Evolutionary conservation across 1,140 invertebrate species (phyloP), one percentile per base, ranked within the genome.

Genomic region (Radopholus similis): DNA sequence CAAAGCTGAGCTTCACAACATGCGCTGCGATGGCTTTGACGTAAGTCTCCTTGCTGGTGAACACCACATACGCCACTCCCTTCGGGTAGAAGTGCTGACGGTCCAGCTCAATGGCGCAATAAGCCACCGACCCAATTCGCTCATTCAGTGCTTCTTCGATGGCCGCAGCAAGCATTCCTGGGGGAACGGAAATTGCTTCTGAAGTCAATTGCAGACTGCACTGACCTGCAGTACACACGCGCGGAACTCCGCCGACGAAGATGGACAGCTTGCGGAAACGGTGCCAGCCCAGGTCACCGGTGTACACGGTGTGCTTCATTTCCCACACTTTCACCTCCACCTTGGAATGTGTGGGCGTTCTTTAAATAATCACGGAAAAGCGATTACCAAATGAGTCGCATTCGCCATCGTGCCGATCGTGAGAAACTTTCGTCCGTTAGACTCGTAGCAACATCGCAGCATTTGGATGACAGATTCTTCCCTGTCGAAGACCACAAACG

Each of bases 281-380:
- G n/a, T 59, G 47, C 66, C 66, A 68, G 28, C 55, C 66, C 51
- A 42, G 30, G 9, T 54, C 23, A 0, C 64, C 66, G 9, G 47
- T 11, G 54, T 65, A 62, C 9, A 28, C 28, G 2, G 66, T 55
- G 35, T 68, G 37, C 9, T 37, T 69, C 28, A 68, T 51, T 32
- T 68, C 47, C 66, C 66, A 68, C 18, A 66, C 63, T 23, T 68
- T 68, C 9, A 68, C 38, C 37, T 68, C 66, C 26, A 68, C 66
- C 66, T 68, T 49, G 34, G 64, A 68, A 42, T 4, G 26, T 58
- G 23, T 58, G 21, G 2, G 26, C n/a, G 4, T 38, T 21, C 13
- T 57, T 40, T 57, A 28, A 30, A 63, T 23, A 11, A 49, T 54
- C 42, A 18, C 18, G 3, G 37, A 26, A 47, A 63, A 64, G 35